Base-by-base conservation (phyloP, 2,797 vertebrate genomes). In the Anguilla megastoma region DNA sequence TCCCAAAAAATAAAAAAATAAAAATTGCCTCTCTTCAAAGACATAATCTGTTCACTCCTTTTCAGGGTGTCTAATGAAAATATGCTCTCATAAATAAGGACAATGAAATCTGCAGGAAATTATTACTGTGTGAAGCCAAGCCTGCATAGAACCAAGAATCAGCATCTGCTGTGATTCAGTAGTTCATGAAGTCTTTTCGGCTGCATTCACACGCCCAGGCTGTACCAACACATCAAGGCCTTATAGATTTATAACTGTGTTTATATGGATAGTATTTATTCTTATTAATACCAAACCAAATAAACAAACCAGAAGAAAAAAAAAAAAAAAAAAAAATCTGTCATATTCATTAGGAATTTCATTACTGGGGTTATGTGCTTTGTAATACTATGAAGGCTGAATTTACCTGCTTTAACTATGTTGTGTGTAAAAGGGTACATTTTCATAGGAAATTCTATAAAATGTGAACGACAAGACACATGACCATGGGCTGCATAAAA, bases 1-100 rank as follows among this genome's bases (percentile, higher is more conserved):
- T 14, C 58, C 14, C 90, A 69, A n/a, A 91, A 89, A 76, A 86
- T 91, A 91, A 90, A 89, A 87, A 69, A 66, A 50, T 6, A 50
- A 6, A 50, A 50, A 50, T 9, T 86, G 52, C 50, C 48, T 63
- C 63, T 63, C 79, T 71, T 86, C 87, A 69, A 27, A 41, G 41
- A 87, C 74, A 76, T 87, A 82, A 88, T 87, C 83, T 71, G 76
- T 80, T 50, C 80, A 87, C 83, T 80, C 58, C 41, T 84, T 21
- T 9, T 69, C 36, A 48, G 69, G 45, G 80, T 21, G 54, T 63
- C 69, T 83, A 85, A 85, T 87, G 60, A 84, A 63, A 52, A 82
- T 79, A 50, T 50, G 76, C 63, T n/a, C 85, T 80, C 63, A 85
- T 89, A 84, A 87, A 79, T 36, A 60, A 45, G 79, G 79, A 12